phyloP scores from a whole-genome alignment of 1,140 invertebrate genomes.

The Meloidogyne chitwoodi region DNA sequence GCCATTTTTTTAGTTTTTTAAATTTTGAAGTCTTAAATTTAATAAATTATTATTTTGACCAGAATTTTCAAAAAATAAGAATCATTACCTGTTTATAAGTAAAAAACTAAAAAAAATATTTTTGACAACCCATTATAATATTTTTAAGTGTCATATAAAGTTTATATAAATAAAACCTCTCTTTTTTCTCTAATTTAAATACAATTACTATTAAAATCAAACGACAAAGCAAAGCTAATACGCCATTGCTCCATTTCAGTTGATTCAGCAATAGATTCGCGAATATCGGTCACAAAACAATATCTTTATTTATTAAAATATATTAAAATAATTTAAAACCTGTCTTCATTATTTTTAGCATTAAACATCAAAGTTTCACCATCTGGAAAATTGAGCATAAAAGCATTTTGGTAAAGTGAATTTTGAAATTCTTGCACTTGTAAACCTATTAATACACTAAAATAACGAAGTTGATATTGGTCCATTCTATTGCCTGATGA shows the following conservation, averaged over 20 bases:
- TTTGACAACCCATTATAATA: too few relatives aligned
- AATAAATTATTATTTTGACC: too few relatives aligned
- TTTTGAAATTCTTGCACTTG: conserved; percentile 46
- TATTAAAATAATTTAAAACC: conserved; percentile 31
- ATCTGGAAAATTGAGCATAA: conserved; percentile 36
- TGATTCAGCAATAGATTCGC: conserved; percentile 52
- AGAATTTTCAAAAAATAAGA: too few relatives aligned
- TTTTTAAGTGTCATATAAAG: too few relatives aligned
- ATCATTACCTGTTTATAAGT: too few relatives aligned
- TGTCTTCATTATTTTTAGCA: conserved; percentile 55
- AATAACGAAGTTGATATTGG: conserved; percentile 48
- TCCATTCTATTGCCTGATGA: conserved; percentile 14
- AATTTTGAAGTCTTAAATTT: too few relatives aligned
- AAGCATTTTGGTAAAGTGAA: conserved; percentile 19
- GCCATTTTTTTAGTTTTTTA: too few relatives aligned
- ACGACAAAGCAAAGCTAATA: conserved; percentile 49
- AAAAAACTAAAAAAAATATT: too few relatives aligned
- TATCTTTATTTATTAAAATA: conserved; percentile 26
- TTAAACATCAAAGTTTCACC: conserved; percentile 45
- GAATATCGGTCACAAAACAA: conserved; percentile 52
- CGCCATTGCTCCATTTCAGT: conserved; percentile 56
- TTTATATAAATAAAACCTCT: too few relatives aligned
- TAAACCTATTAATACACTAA: conserved; percentile 40
- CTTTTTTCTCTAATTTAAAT: too few relatives aligned
- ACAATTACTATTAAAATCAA: too few relatives aligned